Evolutionary conservation across 92 coral and sea anemone genomes (phyloP), one percentile per base, ranked within the genome.

Genomic region (Bergia sp.): DNA sequence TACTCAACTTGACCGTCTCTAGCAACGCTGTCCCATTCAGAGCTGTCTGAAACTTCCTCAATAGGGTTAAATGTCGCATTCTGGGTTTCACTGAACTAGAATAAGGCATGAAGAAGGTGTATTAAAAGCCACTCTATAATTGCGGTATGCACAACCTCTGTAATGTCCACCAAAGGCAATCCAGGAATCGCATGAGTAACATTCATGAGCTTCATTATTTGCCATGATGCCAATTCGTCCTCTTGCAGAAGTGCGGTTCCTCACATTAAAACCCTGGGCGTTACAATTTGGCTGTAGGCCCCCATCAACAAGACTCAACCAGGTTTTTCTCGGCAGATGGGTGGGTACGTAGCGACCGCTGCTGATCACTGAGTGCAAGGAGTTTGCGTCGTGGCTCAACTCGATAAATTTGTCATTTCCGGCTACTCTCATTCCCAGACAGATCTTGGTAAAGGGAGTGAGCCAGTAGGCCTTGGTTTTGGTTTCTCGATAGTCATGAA

Each of bases 211-310:
- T 61, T 61, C 74, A 40, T 41, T 40, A 42, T 81, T 81, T 37
- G 72, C 53, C 10, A 53, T 16, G 15, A 81, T 16, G 23, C 86
- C 86, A 23, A 81, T 64, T 64, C 86, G 45, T 29, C 71, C 86
- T 39, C 38, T 81, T 21, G 11, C 65, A 0, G 0, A 0, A 3
- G 16, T 5, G 3, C 13, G 6, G 15, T 20, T 5, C 0, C 3
- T 21, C 2, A 40, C 73, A 41, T 81, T 81, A 45, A 81, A 81
- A 58, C 86, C 86, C 37, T 81, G 86, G 11, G 9, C 29, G 83
- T 79, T 79, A 16, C 83, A 79, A 20, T 79, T 36, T 3, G 10
- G 7, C 67, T 79, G 83, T 23, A 79, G 67, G 0, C 69, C 69
- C 1, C 3, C n/a, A 37, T 20, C 18, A 9, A 79, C 42, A 37